phyloP scores from a whole-genome alignment of 2,888 invertebrate species.

The Criorhina ranunculi region DNA sequence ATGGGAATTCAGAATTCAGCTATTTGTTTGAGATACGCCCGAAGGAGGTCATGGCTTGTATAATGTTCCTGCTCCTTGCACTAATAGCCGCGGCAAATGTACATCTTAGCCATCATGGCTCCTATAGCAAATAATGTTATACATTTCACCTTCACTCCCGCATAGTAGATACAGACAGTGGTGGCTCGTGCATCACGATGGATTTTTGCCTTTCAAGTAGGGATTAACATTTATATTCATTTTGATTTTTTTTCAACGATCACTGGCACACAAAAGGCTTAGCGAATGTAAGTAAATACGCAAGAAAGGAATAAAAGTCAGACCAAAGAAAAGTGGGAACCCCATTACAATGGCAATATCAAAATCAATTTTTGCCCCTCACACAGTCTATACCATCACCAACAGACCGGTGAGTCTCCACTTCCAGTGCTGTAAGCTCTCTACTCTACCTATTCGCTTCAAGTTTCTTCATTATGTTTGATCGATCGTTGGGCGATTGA shows the following conservation, averaged over 20 bases:
- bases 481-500: constrained; percentile 71
- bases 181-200: constrained; percentile 59
- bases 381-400: constrained; percentile 7
- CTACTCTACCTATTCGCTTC: constrained; percentile 40
- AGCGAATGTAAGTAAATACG: constrained; percentile 24
- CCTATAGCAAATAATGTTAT: constrained; percentile 36
- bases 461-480: constrained; percentile 70
- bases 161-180: constrained; percentile 15
- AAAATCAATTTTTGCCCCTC: constrained; percentile 58
- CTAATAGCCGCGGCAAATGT: constrained; percentile 30
- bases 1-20: constrained; percentile 7
- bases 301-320: constrained; percentile 35
- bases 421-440: constrained; percentile 25
- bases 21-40: constrained; percentile 68
- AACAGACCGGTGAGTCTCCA: constrained; percentile 19
- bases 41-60: constrained; percentile 71
- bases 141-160: constrained; percentile 42
- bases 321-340: constrained; percentile 20
- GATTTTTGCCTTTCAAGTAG: constrained; percentile 20
- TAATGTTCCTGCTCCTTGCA: constrained; percentile 16
- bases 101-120: constrained; percentile 6
- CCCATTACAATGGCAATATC: constrained; percentile 59
- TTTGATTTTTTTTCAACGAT: constrained; percentile 36
- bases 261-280: constrained; percentile 34
- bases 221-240: constrained; percentile 51